Conservation (phyloP, 23 tunicate genomes). For the Ciona savignyi region DNA sequence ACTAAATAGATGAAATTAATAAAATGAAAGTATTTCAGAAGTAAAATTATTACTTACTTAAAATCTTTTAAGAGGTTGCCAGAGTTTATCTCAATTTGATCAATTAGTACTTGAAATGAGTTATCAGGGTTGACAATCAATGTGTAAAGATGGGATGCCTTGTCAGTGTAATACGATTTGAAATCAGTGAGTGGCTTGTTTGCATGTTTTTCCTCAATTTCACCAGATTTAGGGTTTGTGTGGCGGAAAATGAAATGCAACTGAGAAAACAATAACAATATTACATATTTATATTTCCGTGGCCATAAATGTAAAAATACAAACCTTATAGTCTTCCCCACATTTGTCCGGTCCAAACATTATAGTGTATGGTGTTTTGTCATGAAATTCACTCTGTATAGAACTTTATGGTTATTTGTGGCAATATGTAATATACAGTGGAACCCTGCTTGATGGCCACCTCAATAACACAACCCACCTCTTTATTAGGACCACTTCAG, state of each 20-base stretch:
- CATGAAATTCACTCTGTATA: constrained; percentile 57
- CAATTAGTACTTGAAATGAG: constrained; percentile 56
- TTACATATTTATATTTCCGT: no score
- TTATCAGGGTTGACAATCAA: constrained; percentile 72
- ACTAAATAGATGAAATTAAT: background rate
- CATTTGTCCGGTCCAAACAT: constrained; percentile 99
- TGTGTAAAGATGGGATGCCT: constrained; percentile 77
- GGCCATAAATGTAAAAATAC: no score
- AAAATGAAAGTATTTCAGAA: background rate
- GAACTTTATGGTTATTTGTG: no score
- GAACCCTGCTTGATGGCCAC: no score
- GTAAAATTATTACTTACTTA: constrained; percentile 17
- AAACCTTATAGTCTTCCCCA: constrained; percentile 91
- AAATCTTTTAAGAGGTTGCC: constrained; percentile 72
- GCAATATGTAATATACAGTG: no score
- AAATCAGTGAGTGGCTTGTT: constrained; percentile 61
- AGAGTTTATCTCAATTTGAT: constrained; percentile 52
- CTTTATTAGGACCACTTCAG: no score
- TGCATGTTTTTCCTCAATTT: constrained; percentile 78
- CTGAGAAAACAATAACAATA: constrained; percentile 15
- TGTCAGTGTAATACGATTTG: constrained; percentile 64
- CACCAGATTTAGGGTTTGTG: constrained; percentile 91
- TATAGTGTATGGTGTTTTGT: constrained; percentile 84
- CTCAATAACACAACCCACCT: no score
- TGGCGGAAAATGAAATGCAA: constrained; percentile 92